Conservation (phyloP, 2,113 vertebrate species). For the Amblyornis subalaris region DNA sequence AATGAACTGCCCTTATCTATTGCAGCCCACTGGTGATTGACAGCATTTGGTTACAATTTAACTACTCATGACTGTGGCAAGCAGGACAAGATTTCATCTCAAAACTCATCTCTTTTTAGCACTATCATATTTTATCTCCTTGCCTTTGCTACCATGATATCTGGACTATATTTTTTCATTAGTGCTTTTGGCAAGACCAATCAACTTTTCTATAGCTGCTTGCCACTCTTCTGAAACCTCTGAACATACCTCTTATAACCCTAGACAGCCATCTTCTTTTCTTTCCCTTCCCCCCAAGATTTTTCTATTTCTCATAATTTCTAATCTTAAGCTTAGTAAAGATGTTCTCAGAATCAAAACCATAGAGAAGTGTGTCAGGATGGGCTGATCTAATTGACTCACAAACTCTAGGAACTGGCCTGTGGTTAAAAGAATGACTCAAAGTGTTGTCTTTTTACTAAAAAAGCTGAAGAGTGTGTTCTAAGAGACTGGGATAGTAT, state of each 20-base stretch:
- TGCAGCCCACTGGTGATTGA: not conserved
- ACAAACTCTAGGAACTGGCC: not conserved
- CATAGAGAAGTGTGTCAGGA: not conserved
- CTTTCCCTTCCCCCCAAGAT: not conserved
- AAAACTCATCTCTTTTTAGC: not conserved
- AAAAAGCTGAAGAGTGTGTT: not conserved
- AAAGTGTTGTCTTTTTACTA: not conserved
- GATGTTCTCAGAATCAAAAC: slow-evolving; percentile 22
- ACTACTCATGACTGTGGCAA: not conserved
- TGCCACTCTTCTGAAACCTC: not conserved
- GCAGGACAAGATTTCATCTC: not conserved
- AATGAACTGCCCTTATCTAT: not conserved
- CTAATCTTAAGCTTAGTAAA: not conserved
- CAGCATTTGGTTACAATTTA: not conserved
- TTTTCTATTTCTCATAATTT: slow-evolving; percentile 18
- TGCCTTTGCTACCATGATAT: not conserved
- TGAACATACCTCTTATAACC: not conserved
- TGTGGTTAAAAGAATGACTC: slow-evolving; percentile 33
- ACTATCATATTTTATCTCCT: not conserved
- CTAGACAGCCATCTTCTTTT: not conserved
- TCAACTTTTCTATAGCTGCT: not conserved
- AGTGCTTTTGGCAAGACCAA: not conserved
- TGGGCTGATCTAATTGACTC: not conserved
- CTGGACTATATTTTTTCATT: not conserved
- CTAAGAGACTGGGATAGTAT: not conserved